Evolutionary conservation across 2,888 invertebrate genomes (phyloP).

Genomic region (Hemicrepidius hirtus): DNA sequence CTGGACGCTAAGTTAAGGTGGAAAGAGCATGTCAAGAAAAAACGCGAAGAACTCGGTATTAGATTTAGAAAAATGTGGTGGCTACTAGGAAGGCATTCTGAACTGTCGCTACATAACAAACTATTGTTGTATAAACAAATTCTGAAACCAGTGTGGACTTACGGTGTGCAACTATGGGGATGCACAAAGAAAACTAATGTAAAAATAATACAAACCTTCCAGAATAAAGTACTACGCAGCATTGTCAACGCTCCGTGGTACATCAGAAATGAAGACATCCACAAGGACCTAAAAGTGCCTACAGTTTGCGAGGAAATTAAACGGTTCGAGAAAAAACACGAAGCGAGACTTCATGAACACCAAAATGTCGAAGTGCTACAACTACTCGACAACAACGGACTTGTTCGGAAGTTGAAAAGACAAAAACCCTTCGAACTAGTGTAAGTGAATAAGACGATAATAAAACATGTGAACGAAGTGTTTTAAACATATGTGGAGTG

Average conservation of each 20-base stretch:
- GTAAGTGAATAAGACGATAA: too few relatives aligned
- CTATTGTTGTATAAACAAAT: conserved; percentile 31
- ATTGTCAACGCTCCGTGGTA: conserved; percentile 29
- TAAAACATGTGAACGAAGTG: conserved; percentile 26
- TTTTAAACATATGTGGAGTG: conserved; percentile 33
- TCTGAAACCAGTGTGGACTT: conserved; percentile 30
- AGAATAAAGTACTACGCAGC: conserved; percentile 9
- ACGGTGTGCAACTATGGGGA: conserved; percentile 19
- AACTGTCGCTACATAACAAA: conserved; percentile 22
- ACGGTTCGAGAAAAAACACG: conserved; percentile 20
- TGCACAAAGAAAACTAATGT: conserved; percentile 15
- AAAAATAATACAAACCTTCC: conserved; percentile 23
- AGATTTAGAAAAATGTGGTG: conserved; percentile 38
- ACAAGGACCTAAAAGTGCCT: conserved; percentile 20
- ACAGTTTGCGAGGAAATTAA: conserved; percentile 22
- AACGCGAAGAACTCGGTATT: conserved; percentile 20
- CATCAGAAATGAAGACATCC: conserved; percentile 24
- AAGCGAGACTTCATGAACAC: conserved; percentile 27
- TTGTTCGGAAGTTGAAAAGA: conserved; percentile 4
- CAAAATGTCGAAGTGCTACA: conserved; percentile 24
- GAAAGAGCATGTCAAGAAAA: conserved; percentile 27
- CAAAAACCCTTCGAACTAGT: conserved; percentile 12
- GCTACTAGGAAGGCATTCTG: conserved; percentile 32
- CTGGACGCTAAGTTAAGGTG: conserved; percentile 51
- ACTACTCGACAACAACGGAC: conserved; percentile 23